Evolutionary conservation across 1,140 invertebrate species (phyloP).

Genomic region (Nephotettix cincticeps): DNA sequence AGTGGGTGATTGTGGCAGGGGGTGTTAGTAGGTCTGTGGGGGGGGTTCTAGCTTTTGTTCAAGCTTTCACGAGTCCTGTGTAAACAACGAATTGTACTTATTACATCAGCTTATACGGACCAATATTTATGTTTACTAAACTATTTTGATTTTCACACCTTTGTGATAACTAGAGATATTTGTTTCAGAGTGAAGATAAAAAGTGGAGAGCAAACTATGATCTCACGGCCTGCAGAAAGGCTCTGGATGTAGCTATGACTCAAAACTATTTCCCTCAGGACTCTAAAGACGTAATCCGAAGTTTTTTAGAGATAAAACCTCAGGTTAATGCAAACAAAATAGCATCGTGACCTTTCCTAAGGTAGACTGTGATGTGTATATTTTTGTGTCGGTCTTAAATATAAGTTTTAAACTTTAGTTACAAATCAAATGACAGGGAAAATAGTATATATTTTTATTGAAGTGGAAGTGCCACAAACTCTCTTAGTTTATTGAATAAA

Average conservation of each 20-base stretch:
- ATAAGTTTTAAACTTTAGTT: not conserved
- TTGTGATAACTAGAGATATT: slow-evolving; percentile 29
- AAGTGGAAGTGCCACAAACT: too few relatives aligned
- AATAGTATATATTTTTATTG: not conserved
- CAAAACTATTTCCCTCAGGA: slow-evolving; percentile 29
- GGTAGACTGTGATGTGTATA: not conserved
- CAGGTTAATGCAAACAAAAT: not conserved
- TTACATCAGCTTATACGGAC: too few relatives aligned
- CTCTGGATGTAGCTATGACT: slow-evolving; percentile 53
- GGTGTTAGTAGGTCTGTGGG: too few relatives aligned
- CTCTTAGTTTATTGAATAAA: too few relatives aligned
- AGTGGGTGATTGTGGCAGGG: too few relatives aligned
- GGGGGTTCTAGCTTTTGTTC: too few relatives aligned
- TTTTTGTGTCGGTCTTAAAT: not conserved
- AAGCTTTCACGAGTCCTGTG: too few relatives aligned
- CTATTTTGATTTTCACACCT: too few relatives aligned
- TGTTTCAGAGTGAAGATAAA: slow-evolving; percentile 57
- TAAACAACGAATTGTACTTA: too few relatives aligned
- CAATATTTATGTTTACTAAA: too few relatives aligned
- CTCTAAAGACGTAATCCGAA: not conserved
- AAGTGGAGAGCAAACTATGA: slow-evolving; percentile 56
- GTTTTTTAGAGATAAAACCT: not conserved
- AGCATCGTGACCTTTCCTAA: not conserved
- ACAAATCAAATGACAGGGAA: not conserved
- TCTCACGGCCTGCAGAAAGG: slow-evolving; percentile 58